Percentiles rank a stretch among this genome's conserved stretches.
Conservation (phyloP, 2,888 invertebrate species). For the Brachyptera putata region DNA sequence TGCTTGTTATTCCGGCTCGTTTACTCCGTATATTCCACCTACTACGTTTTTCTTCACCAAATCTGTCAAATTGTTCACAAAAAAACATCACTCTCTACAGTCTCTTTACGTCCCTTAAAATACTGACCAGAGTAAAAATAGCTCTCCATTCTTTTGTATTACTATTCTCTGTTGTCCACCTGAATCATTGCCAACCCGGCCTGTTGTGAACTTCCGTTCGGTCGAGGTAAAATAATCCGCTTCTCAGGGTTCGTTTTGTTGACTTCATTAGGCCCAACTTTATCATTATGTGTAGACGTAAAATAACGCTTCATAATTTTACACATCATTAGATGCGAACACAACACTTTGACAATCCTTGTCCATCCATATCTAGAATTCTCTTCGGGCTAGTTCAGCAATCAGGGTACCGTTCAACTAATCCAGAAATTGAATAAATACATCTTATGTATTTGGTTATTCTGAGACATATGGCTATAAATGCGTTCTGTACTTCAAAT, state of each 20-base stretch:
- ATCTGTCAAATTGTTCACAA: slow-evolving; percentile 22
- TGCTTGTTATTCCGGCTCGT: slow-evolving; percentile 15
- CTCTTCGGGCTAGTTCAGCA: no score
- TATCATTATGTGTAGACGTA: not conserved
- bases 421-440: no score
- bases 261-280: slow-evolving; percentile 12
- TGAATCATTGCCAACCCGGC: not conserved
- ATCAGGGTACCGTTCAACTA: no score
- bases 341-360: no score
- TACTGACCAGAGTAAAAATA: slow-evolving; percentile 9
- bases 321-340: slow-evolving; percentile 1
- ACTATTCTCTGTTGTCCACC: slow-evolving; percentile 10
- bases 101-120: not conserved
- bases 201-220: slow-evolving; percentile 7
- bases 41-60: slow-evolving; percentile 13
- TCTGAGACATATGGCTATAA: no score
- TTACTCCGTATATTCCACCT: slow-evolving; percentile 10
- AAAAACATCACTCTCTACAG: no score
- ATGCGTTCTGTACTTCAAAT: no score
- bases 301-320: not conserved
- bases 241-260: slow-evolving; percentile 14
- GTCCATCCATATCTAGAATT: no score
- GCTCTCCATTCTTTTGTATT: slow-evolving; percentile 13
- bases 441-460: no score
- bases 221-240: slow-evolving; percentile 6